A percentile compares a stretch with the other conserved stretches of the same genome.
Conservation (phyloP, 2,888 invertebrate species). For the Ectropis crepuscularia region DNA sequence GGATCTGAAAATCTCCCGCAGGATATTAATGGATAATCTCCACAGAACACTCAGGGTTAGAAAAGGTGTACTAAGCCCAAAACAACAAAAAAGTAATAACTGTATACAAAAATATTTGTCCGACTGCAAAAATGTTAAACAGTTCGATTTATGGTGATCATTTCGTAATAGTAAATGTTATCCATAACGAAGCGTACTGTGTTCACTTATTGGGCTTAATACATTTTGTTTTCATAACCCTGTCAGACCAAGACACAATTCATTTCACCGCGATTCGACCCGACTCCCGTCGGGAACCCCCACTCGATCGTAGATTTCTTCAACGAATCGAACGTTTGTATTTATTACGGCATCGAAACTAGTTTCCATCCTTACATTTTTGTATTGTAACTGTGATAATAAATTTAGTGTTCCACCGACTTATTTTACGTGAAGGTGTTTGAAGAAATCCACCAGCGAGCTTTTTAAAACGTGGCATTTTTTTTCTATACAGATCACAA, state of each 20-base stretch:
- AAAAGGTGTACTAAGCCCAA: too few relatives aligned
- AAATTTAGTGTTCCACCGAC: constrained; percentile 82
- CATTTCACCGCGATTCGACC: constrained; percentile 44
- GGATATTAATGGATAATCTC: too few relatives aligned
- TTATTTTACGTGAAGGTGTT: constrained; percentile 71
- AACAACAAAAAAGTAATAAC: too few relatives aligned
- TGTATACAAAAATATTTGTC: too few relatives aligned
- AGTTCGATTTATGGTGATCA: too few relatives aligned
- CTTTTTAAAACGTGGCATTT: constrained; percentile 58
- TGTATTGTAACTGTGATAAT: constrained; percentile 84
- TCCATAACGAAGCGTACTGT: too few relatives aligned
- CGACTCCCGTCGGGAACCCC: constrained; percentile 45
- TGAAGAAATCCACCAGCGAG: constrained; percentile 80
- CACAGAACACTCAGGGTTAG: too few relatives aligned
- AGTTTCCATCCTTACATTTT: constrained; percentile 74
- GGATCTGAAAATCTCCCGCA: too few relatives aligned
- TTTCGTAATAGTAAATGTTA: too few relatives aligned
- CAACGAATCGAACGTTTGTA: constrained; percentile 68
- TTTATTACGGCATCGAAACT: constrained; percentile 55
- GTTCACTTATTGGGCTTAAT: too few relatives aligned
- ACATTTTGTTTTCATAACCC: constrained; percentile 12
- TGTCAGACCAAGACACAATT: constrained; percentile 55
- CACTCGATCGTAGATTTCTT: constrained; percentile 80
- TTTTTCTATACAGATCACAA: constrained; percentile 75
- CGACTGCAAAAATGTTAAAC: too few relatives aligned